phyloP scores from a whole-genome alignment of 1,140 invertebrate species.

The Branchinecta lynchi region DNA sequence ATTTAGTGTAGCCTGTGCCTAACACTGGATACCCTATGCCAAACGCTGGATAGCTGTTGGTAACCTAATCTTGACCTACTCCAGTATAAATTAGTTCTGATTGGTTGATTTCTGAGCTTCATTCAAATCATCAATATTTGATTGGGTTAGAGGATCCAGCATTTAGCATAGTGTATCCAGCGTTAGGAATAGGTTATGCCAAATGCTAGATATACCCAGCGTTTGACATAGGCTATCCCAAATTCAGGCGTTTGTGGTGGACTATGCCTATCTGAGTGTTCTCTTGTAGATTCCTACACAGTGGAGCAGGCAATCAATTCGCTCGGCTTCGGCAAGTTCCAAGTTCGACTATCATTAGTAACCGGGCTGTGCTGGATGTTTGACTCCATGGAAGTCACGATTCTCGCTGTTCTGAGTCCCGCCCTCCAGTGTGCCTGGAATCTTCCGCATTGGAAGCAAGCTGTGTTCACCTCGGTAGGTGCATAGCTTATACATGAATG shows the following conservation, averaged over 20 bases:
- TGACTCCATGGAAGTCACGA: slow-evolving; percentile 97
- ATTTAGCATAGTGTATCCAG: no score
- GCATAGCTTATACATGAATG: not conserved
- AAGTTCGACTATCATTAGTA: slow-evolving; percentile 71
- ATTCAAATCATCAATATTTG: no score
- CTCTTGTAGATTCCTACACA: slow-evolving; percentile 65
- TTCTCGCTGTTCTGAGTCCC: slow-evolving; percentile 79
- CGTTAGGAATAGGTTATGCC: no score
- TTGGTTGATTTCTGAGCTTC: no score
- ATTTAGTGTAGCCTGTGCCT: no score
- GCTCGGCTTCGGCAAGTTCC: slow-evolving; percentile 88
- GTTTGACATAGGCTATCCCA: no score
- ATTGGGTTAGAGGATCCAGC: no score
- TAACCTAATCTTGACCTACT: no score
- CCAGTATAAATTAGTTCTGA: no score
- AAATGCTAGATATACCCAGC: no score
- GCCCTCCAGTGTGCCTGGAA: slow-evolving; percentile 87
- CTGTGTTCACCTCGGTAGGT: slow-evolving; percentile 52
- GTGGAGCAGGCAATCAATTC: slow-evolving; percentile 89
- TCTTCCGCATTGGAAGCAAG: slow-evolving; percentile 61
- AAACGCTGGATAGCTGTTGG: no score
- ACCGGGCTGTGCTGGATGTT: slow-evolving; percentile 89
- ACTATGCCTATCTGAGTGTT: not conserved
- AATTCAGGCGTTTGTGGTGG: not conserved
- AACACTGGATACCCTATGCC: no score